Conservation (phyloP, 2,888 invertebrate genomes). For the Lamellibrachia satsuma region DNA sequence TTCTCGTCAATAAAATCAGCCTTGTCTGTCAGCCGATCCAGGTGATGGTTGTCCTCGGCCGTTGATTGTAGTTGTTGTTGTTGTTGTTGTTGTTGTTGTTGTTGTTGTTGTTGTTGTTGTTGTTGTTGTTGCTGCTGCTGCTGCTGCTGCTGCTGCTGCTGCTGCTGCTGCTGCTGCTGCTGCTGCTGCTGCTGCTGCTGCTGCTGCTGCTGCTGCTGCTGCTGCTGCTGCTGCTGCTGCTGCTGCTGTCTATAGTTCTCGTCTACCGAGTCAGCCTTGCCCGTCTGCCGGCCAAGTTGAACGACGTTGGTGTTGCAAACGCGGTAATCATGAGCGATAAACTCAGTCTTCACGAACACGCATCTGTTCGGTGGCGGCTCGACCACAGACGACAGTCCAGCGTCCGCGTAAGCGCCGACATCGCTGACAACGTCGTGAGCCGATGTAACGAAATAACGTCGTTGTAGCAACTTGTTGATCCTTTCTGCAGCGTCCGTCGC, state of each 20-base stretch:
- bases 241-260: not conserved
- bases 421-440: not conserved
- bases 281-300: not conserved
- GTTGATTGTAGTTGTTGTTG: too few relatives aligned
- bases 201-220: constrained; percentile 25
- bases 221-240: constrained; percentile 19
- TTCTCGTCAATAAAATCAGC: too few relatives aligned
- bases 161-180: constrained; percentile 18
- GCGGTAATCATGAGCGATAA: not conserved
- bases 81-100: too few relatives aligned
- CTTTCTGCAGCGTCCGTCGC: not conserved
- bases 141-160: too few relatives aligned
- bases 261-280: not conserved
- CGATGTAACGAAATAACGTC: not conserved
- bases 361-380: not conserved
- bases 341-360: not conserved
- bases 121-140: too few relatives aligned
- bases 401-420: not conserved
- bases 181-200: constrained; percentile 22
- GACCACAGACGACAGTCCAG: not conserved
- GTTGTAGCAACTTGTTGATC: not conserved
- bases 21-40: too few relatives aligned
- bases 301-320: not conserved
- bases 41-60: too few relatives aligned
- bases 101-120: too few relatives aligned